phyloP scores from a whole-genome alignment of 1,140 invertebrate genomes.

The Mercenaria mercenaria region DNA sequence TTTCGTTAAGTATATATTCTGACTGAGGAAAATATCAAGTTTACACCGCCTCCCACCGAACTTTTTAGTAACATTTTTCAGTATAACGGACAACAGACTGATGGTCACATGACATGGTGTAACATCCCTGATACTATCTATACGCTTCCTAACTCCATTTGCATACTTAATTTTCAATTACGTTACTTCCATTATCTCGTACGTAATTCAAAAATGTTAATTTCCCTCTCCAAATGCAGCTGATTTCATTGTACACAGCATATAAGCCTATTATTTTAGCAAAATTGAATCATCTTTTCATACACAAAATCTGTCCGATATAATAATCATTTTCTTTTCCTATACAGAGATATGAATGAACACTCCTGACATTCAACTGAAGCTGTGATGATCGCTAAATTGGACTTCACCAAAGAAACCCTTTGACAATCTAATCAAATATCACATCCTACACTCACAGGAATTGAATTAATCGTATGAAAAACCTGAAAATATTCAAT shows the following conservation, averaged over 20 bases:
- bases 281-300: neutral
- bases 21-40: too few relatives aligned
- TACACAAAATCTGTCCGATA: neutral
- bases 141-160: too few relatives aligned
- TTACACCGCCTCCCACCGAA: too few relatives aligned
- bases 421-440: slow-evolving; percentile 10
- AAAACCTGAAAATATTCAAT: neutral
- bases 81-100: too few relatives aligned
- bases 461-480: neutral
- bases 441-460: neutral
- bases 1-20: too few relatives aligned
- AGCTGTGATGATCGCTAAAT: neutral
- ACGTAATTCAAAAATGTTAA: too few relatives aligned
- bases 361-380: neutral
- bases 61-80: too few relatives aligned
- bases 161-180: too few relatives aligned
- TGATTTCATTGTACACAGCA: neutral
- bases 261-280: neutral
- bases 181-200: too few relatives aligned
- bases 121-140: too few relatives aligned
- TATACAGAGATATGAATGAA: slow-evolving; percentile 12
- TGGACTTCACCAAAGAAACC: slow-evolving; percentile 6
- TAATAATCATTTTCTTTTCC: neutral
- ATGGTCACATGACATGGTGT: too few relatives aligned
- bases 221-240: too few relatives aligned